Evolutionary conservation across 1,140 invertebrate species (phyloP), one percentile per base, ranked within the genome.

Genomic region (Dinoponera quadriceps): DNA sequence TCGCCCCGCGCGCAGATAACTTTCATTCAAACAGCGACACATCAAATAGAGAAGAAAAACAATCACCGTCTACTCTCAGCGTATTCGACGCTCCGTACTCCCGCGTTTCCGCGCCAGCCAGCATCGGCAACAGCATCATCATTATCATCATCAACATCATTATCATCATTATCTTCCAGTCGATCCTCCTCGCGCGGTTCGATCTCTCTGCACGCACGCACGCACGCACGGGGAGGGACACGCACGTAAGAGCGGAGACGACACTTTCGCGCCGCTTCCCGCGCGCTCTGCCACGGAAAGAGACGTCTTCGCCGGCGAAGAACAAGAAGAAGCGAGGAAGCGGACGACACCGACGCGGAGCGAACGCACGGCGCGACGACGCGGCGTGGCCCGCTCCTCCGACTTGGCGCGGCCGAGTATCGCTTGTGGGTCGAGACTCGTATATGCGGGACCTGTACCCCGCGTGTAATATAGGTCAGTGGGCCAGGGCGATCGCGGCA

Each of bases 391-490:
- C 88, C 65, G 82, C 65, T 72, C 69, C 82, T 72, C 69, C 82
- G 86, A 78, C 73, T 71, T 69, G 73, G 68, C 85, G 89, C 87
- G 89, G 84, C 82, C 88, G 78, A 84, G 89, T 88, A 91, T 91
- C 88, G 90, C 90, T 92, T 87, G 88, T 86, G 88, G 89, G 78
- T 86, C 88, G 87, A 86, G 90, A 87, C 85, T 86, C 90, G 89
- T 88, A 82, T 80, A 93, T 93, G 91, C 92, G 92, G 92, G 92
- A 92, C 91, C 92, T 91, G 92, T 91, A 91, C 75, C 91, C 88
- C 90, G 90, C 78, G 90, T 92, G 90, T 89, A 93, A 94, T 94
- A 94, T 94, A 93, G 94, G 94, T 94, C 92, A 94, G 93, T 94
- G 91, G 94, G 94, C 93, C 94, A 94, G 92, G 93, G 94, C 93